Percentiles rank a stretch among this genome's conserved stretches.
These are phyloP conservation scores for Pseudomugil gertrudae DNA, from an alignment of 2,797 vertebrate species.

Conservation along the genomic window DNA sequence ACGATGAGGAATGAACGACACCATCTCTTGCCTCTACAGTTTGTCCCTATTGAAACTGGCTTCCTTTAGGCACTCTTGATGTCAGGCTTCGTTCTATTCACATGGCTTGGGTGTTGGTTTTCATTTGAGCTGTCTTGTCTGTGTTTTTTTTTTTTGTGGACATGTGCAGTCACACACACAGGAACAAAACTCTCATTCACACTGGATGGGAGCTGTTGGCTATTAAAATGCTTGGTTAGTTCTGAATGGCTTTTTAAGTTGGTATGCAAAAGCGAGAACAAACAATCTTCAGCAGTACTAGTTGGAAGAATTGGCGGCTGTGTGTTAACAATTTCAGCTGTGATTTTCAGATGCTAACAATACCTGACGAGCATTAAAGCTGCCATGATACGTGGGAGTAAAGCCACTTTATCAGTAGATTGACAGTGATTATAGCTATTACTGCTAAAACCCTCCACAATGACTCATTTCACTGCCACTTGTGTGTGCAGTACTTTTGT, in stretches of 20 bases:
- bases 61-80: conserved; percentile 69
- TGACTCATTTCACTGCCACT: conserved; percentile 42
- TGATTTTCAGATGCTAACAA: conserved; percentile 19
- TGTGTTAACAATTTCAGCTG: conserved; percentile 23
- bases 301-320: conserved; percentile 20
- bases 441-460: conserved; percentile 25
- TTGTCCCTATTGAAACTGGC: conserved; percentile 39
- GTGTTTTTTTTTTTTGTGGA: conserved; percentile 12
- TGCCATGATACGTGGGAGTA: conserved; percentile 31
- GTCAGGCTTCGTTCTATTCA: conserved; percentile 51
- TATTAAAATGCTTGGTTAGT: conserved; percentile 36
- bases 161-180: conserved; percentile 45
- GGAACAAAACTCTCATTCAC: conserved; percentile 42
- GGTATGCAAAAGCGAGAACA: conserved; percentile 18
- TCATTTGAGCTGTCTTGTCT: background rate
- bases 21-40: conserved; percentile 13
- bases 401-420: conserved; percentile 30
- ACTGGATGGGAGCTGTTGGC: conserved; percentile 29
- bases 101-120: conserved; percentile 66
- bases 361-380: conserved; percentile 33
- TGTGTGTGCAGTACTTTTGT: conserved; percentile 33
- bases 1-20: conserved; percentile 34
- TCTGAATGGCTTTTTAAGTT: conserved; percentile 63
- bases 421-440: conserved; percentile 43
- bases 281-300: conserved; percentile 25